These are phyloP conservation scores for Phylloscopus collybita DNA, from an alignment of 2,797 vertebrate genomes.

Conservation along the genomic window DNA sequence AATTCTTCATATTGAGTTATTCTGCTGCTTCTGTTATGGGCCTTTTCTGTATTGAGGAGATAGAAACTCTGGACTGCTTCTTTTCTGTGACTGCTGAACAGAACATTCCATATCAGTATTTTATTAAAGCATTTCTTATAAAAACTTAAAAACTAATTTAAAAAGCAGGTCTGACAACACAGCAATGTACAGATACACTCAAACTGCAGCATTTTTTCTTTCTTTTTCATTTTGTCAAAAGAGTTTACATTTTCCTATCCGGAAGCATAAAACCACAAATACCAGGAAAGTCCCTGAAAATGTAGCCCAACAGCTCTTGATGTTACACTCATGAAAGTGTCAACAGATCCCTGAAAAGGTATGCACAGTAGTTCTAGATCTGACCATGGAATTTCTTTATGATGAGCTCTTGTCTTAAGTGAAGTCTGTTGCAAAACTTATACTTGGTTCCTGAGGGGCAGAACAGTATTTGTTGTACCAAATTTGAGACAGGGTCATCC, in stretches of 20 bases:
- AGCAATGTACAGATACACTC: background rate
- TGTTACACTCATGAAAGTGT: background rate
- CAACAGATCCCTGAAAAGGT: background rate
- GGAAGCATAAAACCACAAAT: background rate
- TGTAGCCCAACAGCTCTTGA: background rate
- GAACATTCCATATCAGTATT: constrained; percentile 18
- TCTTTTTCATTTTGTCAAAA: background rate
- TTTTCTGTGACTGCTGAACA: constrained; percentile 39
- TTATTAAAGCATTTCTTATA: constrained; percentile 14
- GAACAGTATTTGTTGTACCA: background rate
- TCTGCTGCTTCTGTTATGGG: constrained; percentile 39
- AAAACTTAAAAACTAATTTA: constrained; percentile 15
- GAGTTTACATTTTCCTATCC: background rate
- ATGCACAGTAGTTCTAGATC: background rate
- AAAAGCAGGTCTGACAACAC: background rate
- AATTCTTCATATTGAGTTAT: constrained; percentile 46
- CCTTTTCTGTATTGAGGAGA: constrained; percentile 41
- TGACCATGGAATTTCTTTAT: background rate
- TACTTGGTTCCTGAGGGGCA: background rate
- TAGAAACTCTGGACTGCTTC: constrained; percentile 30
- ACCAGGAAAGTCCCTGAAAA: background rate
- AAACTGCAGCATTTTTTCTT: background rate
- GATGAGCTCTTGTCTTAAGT: background rate
- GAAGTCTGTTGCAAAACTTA: background rate
- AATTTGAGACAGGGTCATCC: background rate